Evolutionary conservation across 2,797 vertebrate species (phyloP).

Genomic region (Catostomus latipinnis): DNA sequence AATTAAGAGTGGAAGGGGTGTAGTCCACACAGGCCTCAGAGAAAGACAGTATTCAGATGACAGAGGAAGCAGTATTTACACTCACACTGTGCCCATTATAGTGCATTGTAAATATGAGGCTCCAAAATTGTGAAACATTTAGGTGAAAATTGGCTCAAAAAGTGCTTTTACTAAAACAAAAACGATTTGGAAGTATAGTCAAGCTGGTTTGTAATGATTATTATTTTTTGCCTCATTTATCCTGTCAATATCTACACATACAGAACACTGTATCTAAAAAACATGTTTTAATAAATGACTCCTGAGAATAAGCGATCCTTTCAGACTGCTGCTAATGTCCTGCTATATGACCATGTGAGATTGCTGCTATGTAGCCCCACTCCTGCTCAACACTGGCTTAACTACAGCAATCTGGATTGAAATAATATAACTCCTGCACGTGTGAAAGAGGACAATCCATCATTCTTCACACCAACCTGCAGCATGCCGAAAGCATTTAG

Average conservation of each 20-base stretch:
- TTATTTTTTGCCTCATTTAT: no score
- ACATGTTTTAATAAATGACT: slow-evolving; percentile 9
- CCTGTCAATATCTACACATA: neutral
- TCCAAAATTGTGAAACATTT: no score
- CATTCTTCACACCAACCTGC: neutral
- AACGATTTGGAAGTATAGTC: no score
- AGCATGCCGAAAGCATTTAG: slow-evolving; percentile 13
- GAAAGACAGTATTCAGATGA: no score
- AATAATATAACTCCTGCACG: slow-evolving; percentile 12
- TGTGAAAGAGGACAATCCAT: slow-evolving; percentile 17
- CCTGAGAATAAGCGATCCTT: slow-evolving; percentile 4
- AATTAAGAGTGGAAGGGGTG: slow-evolving; percentile 45
- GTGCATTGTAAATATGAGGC: no score
- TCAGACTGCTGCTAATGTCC: neutral
- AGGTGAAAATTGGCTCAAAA: no score
- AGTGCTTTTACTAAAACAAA: no score
- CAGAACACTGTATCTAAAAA: slow-evolving; percentile 8
- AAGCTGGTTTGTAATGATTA: no score
- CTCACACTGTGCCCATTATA: no score
- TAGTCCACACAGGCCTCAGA: slow-evolving; percentile 7
- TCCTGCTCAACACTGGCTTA: neutral
- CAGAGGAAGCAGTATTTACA: no score
- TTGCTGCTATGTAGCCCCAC: slow-evolving; percentile 8
- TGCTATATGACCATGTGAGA: slow-evolving; percentile 25
- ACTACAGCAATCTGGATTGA: slow-evolving; percentile 26